phyloP scores from a whole-genome alignment of 92 coral and sea anemone species.

The Phymanthus crucifer region DNA sequence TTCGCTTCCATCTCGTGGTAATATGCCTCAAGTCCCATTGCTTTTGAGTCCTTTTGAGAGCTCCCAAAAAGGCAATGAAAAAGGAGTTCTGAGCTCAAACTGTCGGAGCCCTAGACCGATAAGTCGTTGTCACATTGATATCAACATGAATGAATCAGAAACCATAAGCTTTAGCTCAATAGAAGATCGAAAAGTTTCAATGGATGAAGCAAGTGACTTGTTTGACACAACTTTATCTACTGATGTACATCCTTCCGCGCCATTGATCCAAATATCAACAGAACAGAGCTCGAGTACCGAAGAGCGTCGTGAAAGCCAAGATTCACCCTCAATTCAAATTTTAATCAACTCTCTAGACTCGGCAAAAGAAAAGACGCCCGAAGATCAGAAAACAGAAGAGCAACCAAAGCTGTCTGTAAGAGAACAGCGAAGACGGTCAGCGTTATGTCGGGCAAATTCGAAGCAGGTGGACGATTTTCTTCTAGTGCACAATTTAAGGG shows the following conservation, averaged over 20 bases:
- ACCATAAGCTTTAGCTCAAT: neutral
- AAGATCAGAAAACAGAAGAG: conserved; percentile 49
- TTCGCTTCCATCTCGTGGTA: neutral
- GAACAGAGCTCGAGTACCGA: neutral
- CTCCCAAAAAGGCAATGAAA: neutral
- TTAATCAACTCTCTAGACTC: conserved; percentile 77
- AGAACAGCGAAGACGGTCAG: conserved; percentile 85
- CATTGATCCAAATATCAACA: conserved; percentile 23
- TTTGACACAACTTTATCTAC: neutral
- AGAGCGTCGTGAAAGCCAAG: neutral
- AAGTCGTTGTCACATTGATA: conserved; percentile 79
- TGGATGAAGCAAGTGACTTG: neutral
- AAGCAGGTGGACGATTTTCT: conserved; percentile 90
- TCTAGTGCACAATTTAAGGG: conserved; percentile 76
- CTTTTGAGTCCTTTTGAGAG: neutral
- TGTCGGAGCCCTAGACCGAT: conserved; percentile 56
- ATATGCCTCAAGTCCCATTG: neutral
- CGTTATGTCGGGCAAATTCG: conserved; percentile 79
- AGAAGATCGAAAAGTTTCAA: conserved; percentile 1
- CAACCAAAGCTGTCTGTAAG: conserved; percentile 75
- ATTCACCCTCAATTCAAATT: conserved; percentile 63
- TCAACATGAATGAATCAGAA: conserved; percentile 52
- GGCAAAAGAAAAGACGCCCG: conserved; percentile 59
- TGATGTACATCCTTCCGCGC: conserved; percentile 15
- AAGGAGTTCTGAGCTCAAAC: neutral